Base-by-base conservation (phyloP, 2,797 vertebrate genomes). In the Clamator glandarius region DNA sequence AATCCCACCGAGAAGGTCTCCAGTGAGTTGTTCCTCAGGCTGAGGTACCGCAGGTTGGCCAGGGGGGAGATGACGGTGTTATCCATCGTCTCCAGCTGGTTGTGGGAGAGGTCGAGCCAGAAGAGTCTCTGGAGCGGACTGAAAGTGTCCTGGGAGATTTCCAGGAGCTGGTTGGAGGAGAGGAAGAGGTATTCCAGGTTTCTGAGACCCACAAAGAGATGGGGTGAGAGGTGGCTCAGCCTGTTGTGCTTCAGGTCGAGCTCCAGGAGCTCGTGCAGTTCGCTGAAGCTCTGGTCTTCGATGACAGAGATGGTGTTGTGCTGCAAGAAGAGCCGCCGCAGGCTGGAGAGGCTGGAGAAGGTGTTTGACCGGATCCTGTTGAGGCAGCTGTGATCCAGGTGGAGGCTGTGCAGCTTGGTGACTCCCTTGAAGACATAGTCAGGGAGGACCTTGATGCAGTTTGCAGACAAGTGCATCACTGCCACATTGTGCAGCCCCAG, bases 141-240 rank as follows among this genome's bases (percentile, higher is more conserved):
- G 88, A 99, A 97, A 36, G 97, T 67, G 6, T 98, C 98, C 2
- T 95, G 77, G 2, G 98, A 94, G 88, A 99, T 90, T 3, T 97
- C 97, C 4, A 86, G 91, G 85, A 99, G 98, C 74, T 96, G 97
- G 76, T 99, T 99, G 96, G 96, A 98, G 24, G 99, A 98, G 35
- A 99, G 97, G 28, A 99, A 98, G 95, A 99, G 97, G 79, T 99
- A 99, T 77, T 99, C 99, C 69, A 99, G 95, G 94, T 98, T 98
- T 92, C 98, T 97, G 3, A 99, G 98, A 66, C 99, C 99, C 17
- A 94, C 88, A 14, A 99, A 99, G 33, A 98, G 98, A 39, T 85
- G 95, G 7, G 93, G 80, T 0, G 98, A 98, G 55, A 99, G 98
- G 28, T 97, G 97, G 7, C 97, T 97, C 83, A 99, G 95, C 87